Evolutionary conservation across 2,888 invertebrate species (phyloP).

Genomic region (Osmoderma eremita): DNA sequence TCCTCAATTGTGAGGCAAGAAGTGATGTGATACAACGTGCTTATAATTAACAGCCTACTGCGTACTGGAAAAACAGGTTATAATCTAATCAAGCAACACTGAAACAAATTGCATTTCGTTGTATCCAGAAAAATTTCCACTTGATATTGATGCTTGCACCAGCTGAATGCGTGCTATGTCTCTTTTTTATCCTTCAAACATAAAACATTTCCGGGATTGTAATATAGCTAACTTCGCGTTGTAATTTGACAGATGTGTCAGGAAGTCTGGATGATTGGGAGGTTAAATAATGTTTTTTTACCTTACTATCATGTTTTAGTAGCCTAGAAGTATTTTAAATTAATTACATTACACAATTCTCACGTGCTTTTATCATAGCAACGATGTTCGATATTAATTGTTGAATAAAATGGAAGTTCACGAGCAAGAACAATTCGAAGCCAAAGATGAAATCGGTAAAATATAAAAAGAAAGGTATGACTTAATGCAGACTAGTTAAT

Average conservation of each 20-base stretch:
- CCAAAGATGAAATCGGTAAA: constrained; percentile 33
- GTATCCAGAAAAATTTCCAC: too few species aligned
- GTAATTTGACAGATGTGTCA: constrained; percentile 27
- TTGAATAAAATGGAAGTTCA: constrained; percentile 42
- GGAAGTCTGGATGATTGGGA: neutral
- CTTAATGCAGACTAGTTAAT: neutral
- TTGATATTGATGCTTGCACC: too few species aligned
- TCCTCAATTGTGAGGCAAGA: too few species aligned
- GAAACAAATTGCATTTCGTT: too few species aligned
- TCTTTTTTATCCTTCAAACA: neutral
- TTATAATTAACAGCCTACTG: too few species aligned
- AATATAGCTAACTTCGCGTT: constrained; percentile 4
- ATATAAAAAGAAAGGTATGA: constrained; percentile 1
- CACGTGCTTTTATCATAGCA: neutral
- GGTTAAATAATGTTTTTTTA: constrained; percentile 21
- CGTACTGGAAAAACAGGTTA: too few species aligned
- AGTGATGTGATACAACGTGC: too few species aligned
- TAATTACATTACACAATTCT: constrained; percentile 8
- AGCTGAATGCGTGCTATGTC: too few species aligned
- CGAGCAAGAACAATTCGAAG: constrained; percentile 36
- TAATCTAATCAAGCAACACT: too few species aligned
- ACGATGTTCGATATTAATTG: constrained; percentile 20
- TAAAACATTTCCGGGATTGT: neutral
- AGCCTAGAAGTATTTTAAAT: constrained; percentile 10
- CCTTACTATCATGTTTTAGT: constrained; percentile 29